Conservation (phyloP, 2,888 invertebrate species). For the Eulithis testata region DNA sequence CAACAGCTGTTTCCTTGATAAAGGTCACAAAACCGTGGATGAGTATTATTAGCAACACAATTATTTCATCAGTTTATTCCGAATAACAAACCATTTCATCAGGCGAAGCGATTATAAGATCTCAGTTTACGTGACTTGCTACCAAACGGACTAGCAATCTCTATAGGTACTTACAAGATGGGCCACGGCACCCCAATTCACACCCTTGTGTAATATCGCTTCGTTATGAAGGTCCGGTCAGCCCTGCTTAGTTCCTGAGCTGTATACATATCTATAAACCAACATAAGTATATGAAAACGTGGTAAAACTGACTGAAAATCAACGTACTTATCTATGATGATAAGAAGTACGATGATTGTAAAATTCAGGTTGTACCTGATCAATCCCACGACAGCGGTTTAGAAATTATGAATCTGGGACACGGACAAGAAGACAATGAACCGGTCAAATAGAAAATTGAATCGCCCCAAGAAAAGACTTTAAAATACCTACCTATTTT, state of each 20-base stretch:
- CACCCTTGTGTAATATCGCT: slow-evolving; percentile 77
- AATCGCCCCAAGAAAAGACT: too few relatives aligned
- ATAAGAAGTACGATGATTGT: too few relatives aligned
- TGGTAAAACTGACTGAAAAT: too few relatives aligned
- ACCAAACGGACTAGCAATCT: slow-evolving; percentile 75
- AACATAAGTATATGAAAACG: background rate
- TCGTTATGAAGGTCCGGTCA: slow-evolving; percentile 70
- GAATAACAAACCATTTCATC: slow-evolving; percentile 17
- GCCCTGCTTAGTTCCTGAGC: slow-evolving; percentile 30
- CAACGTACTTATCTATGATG: too few relatives aligned
- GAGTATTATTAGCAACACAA: background rate
- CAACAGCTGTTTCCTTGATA: too few relatives aligned
- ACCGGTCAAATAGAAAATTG: too few relatives aligned
- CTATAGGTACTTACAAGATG: slow-evolving; percentile 63
- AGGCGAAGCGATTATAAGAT: slow-evolving; percentile 43
- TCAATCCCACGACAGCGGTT: too few relatives aligned
- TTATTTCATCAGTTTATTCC: background rate
- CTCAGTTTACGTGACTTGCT: slow-evolving; percentile 77
- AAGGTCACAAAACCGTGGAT: background rate
- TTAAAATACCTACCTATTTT: too few relatives aligned
- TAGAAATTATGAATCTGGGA: too few relatives aligned
- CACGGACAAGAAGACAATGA: too few relatives aligned
- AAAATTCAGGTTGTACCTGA: too few relatives aligned
- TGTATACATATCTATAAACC: slow-evolving; percentile 16
- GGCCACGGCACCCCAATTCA: slow-evolving; percentile 79